These are phyloP conservation scores for Oncopeltus fasciatus DNA, from an alignment of 1,140 invertebrate genomes.

Conservation along the genomic window DNA sequence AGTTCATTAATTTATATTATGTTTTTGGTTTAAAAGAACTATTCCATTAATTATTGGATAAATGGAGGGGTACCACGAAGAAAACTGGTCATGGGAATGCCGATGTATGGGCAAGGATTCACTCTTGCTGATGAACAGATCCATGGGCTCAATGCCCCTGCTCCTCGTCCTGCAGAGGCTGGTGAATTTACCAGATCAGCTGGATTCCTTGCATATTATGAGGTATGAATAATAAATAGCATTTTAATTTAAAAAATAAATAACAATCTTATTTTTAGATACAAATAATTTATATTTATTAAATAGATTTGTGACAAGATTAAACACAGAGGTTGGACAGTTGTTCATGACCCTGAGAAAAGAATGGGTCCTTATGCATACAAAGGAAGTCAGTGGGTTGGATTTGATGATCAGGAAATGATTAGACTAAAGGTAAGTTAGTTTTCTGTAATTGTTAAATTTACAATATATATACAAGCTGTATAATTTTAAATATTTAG, in stretches of 20 bases:
- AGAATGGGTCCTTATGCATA: conserved; percentile 76
- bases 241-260: too few species aligned
- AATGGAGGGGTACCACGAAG: conserved; percentile 59
- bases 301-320: conserved; percentile 61
- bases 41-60: conserved; percentile 78
- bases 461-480: too few species aligned
- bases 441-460: too few species aligned
- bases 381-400: conserved; percentile 76
- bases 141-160: conserved; percentile 55
- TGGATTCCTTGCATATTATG: conserved; percentile 79
- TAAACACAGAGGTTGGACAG: conserved; percentile 58
- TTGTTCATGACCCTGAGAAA: conserved; percentile 55
- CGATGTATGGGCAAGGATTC: conserved; percentile 79
- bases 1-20: too few species aligned
- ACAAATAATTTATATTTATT: not conserved
- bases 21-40: too few species aligned
- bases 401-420: conserved; percentile 69
- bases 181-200: conserved; percentile 68
- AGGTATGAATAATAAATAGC: too few species aligned
- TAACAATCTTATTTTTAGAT: too few species aligned
- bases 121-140: conserved; percentile 40
- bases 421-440: conserved; percentile 47
- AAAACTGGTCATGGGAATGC: conserved; percentile 78
- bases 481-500: too few species aligned
- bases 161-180: conserved; percentile 54